Percentiles rank a stretch among this genome's conserved stretches.
Evolutionary conservation across 2,888 invertebrate genomes (phyloP).

Genomic region (Acronicta leporina): DNA sequence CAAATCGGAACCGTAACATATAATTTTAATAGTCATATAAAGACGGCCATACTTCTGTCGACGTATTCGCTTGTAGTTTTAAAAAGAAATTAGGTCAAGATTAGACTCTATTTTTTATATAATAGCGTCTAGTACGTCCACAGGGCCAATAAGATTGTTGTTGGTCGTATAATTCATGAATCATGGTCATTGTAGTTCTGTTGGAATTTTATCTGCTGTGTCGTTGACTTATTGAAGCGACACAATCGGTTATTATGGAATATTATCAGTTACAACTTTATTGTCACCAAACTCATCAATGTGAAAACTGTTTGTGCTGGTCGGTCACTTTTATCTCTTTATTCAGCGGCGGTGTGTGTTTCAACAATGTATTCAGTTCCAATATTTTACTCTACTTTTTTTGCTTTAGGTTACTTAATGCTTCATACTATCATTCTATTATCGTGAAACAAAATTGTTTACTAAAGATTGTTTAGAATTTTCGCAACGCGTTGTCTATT

Average conservation of each 20-base stretch:
- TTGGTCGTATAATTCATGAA: conserved; percentile 31
- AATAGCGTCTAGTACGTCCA: conserved; percentile 55
- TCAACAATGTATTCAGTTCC: conserved; percentile 7
- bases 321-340: conserved; percentile 19
- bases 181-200: conserved; percentile 31
- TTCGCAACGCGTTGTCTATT: conserved; percentile 70
- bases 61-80: conserved; percentile 52
- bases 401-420: not conserved
- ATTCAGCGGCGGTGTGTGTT: not conserved
- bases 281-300: conserved; percentile 8
- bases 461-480: conserved; percentile 61
- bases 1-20: conserved; percentile 40
- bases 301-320: conserved; percentile 2
- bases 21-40: conserved; percentile 49
- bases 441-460: conserved; percentile 40
- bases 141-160: conserved; percentile 27
- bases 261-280: conserved; percentile 40
- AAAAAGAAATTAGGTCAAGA: conserved; percentile 81
- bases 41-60: conserved; percentile 46
- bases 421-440: conserved; percentile 29
- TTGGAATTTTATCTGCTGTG: conserved; percentile 49
- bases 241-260: conserved; percentile 41
- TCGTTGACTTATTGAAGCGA: conserved; percentile 48
- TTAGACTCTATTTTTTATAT: conserved; percentile 68
- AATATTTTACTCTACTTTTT: conserved; percentile 11